Evolutionary conservation across 2,797 vertebrate genomes (phyloP).

Genomic region (Lithobates sylvaticus): DNA sequence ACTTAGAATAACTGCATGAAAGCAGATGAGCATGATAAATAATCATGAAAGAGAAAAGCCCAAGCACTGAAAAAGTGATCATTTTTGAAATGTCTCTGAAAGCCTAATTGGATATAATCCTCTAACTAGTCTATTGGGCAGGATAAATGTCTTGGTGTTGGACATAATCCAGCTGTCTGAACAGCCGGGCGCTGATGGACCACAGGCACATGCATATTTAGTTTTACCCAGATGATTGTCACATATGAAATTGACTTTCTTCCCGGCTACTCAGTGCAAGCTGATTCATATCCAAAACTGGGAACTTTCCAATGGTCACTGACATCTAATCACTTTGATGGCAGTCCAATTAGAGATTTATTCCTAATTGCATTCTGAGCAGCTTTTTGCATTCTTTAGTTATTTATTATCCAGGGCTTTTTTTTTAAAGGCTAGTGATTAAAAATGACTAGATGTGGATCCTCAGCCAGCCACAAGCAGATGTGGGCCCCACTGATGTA

Average conservation of each 20-base stretch:
- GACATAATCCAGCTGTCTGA: neutral
- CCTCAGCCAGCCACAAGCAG: neutral
- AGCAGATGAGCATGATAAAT: neutral
- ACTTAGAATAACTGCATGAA: neutral
- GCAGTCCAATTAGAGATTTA: conserved; percentile 21
- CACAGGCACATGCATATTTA: conserved; percentile 27
- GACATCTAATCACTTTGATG: conserved; percentile 26
- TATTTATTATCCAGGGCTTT: neutral
- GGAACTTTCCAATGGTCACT: conserved; percentile 8
- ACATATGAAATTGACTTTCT: conserved; percentile 43
- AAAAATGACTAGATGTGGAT: neutral
- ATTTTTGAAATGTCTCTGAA: conserved; percentile 29
- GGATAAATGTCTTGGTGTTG: conserved; percentile 6
- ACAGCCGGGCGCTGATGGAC: neutral
- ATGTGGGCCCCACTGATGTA: too few relatives aligned
- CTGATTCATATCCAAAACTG: conserved; percentile 19
- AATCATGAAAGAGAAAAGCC: neutral
- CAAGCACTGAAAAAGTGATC: neutral
- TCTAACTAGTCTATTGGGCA: conserved; percentile 12
- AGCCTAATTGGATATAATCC: conserved; percentile 20
- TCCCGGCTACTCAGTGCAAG: neutral
- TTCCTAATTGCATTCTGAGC: conserved; percentile 19
- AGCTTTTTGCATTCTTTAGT: neutral
- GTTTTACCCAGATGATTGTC: conserved; percentile 26
- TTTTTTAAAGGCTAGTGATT: neutral